Evolutionary conservation across 64 coral and sea anemone genomes (phyloP), one percentile per base, ranked within the genome.

Genomic region (Platygyra sinensis): DNA sequence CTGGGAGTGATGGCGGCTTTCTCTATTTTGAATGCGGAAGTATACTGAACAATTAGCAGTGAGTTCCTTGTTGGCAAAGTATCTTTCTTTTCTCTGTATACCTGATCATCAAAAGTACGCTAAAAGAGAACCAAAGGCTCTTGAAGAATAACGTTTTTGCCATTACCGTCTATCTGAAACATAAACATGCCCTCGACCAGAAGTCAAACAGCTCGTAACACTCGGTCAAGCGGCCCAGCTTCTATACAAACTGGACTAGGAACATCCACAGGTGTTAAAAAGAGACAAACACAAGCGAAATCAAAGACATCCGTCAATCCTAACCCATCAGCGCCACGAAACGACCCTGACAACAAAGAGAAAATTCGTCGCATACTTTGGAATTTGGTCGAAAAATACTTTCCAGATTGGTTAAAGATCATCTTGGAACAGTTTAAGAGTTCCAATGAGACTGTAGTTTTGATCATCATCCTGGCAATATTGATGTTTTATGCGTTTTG

Each of bases 171-270:
- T 11, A 25, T 69, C 27, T 22, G 7, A 27, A 20, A 1, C 20
- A 11, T 28, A 7, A 79, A 60, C 8, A 93, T 93, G 91, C 75
- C 67, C 12, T 50, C 29, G 29, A 93, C 91, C 7, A 80, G 91
- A 79, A 93, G 91, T 8, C 91, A 93, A 52, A 28, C 77, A 81
- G 51, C 83, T 67, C 30, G 63, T n/a, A 51, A 77, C 24, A 86
- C 59, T 49, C 61, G 22, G 16, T 80, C 67, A 72, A 74, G 29
- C 52, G 77, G 86, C 14, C 76, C 32, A 10, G 20, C 33, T 27
- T 19, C 27, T 75, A n/a, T 60, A 60, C 46, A 64, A 20, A 17
- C 39, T 64, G 89, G 79, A 75, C 25, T 25, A 38, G 38, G 18
- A 13, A 73, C 76, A 80, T 30, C 14, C 49, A 76, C 10, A 2